A percentile compares a stretch with the other conserved stretches of the same genome.
Conservation (phyloP, 2,888 invertebrate genomes). For the Dasysyrphus tricinctus region DNA sequence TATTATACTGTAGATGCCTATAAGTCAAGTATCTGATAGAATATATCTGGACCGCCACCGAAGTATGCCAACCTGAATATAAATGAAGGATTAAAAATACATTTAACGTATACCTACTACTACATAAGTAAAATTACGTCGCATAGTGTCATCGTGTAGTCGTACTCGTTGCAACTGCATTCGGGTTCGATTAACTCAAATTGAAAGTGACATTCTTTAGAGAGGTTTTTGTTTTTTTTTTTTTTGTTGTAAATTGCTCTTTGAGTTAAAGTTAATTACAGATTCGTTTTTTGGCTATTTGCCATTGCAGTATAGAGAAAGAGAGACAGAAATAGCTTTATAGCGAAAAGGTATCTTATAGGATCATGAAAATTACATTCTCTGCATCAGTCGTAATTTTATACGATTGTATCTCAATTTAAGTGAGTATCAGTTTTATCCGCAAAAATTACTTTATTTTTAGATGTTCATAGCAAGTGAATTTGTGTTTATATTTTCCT, state of each 20-base stretch:
- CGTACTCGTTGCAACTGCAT: neutral
- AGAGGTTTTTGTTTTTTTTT: neutral
- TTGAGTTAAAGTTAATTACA: constrained; percentile 53
- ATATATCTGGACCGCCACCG: constrained; percentile 48
- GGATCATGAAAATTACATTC: constrained; percentile 28
- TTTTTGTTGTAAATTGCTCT: constrained; percentile 18
- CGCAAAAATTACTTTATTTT: constrained; percentile 55
- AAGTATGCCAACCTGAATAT: constrained; percentile 64
- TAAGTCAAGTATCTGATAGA: constrained; percentile 3
- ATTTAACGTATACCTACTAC: neutral
- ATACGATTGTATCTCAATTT: constrained; percentile 46
- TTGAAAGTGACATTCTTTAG: constrained; percentile 42
- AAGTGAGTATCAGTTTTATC: constrained; percentile 46
- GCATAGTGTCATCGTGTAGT: neutral
- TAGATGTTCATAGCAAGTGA: constrained; percentile 14
- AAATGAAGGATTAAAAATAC: constrained; percentile 63
- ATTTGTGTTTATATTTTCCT: constrained; percentile 1
- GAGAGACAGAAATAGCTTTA: neutral
- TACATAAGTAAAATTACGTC: neutral
- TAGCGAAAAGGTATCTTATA: neutral
- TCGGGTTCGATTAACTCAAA: constrained; percentile 43
- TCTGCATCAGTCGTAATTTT: constrained; percentile 49
- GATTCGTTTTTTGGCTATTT: constrained; percentile 48
- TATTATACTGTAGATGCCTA: neutral
- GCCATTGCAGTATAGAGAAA: constrained; percentile 29